Percentiles rank a stretch among this genome's conserved stretches.
Evolutionary conservation across 2,888 invertebrate species (phyloP).

Genomic region (Dyspetes luteomarginatus): DNA sequence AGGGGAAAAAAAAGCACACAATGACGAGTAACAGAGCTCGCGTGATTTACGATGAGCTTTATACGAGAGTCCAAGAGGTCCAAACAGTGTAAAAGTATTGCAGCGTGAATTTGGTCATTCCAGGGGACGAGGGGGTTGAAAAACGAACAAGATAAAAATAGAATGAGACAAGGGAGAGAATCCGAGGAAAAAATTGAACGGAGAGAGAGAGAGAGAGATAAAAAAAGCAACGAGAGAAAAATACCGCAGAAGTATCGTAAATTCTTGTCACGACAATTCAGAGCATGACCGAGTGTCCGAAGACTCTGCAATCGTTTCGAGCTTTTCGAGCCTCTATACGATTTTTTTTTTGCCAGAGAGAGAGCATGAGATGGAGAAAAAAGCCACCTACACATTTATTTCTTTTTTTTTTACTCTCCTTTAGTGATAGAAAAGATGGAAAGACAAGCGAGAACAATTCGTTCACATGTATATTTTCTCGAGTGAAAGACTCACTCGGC

Average conservation of each 20-base stretch:
- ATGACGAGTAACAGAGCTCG: constrained; percentile 54
- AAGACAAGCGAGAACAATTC: not conserved
- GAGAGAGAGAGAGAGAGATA: constrained; percentile 15
- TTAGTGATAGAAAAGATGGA: not conserved
- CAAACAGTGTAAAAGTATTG: not conserved
- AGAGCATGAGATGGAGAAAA: not conserved
- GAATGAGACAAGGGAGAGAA: constrained; percentile 1
- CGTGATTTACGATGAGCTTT: constrained; percentile 56
- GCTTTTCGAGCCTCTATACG: not conserved
- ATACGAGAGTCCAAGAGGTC: constrained; percentile 20
- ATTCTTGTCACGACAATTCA: constrained; percentile 56
- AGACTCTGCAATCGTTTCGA: constrained; percentile 25
- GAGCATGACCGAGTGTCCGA: constrained; percentile 43
- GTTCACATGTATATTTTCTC: not conserved
- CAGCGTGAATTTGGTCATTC: not conserved
- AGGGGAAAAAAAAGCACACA: not conserved
- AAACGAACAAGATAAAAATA: constrained; percentile 18
- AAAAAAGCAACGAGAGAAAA: constrained; percentile 31
- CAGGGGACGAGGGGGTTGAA: not conserved
- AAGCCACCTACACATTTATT: too few species aligned
- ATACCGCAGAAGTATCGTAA: constrained; percentile 45
- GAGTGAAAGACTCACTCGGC: not conserved
- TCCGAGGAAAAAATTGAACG: not conserved
- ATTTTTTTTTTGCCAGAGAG: not conserved
- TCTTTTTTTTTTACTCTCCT: too few species aligned